Percentiles rank a stretch among this genome's conserved stretches.
phyloP scores from a whole-genome alignment of 2,888 invertebrate genomes.

The Acanthosepion pharaonis region DNA sequence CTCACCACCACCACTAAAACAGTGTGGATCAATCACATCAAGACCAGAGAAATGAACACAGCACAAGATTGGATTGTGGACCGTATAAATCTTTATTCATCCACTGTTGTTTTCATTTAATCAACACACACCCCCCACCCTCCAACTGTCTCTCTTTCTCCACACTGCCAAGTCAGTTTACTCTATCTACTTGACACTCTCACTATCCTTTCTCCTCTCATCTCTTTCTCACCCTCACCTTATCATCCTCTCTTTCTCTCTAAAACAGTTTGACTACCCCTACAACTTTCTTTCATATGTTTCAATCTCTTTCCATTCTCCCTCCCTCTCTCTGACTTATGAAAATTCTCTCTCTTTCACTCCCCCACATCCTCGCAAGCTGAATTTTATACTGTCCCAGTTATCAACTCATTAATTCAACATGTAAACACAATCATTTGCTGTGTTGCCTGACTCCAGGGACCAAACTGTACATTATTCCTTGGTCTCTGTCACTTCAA shows the following conservation, averaged over 20 bases:
- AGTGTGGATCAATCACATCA: background rate
- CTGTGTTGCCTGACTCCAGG: background rate
- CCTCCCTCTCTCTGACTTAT: background rate
- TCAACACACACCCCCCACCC: background rate
- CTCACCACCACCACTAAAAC: background rate
- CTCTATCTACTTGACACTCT: background rate
- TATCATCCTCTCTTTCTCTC: background rate
- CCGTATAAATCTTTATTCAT: constrained; percentile 41
- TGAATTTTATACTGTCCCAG: constrained; percentile 47
- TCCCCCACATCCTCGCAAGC: background rate
- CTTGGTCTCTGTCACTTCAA: background rate
- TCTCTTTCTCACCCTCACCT: background rate
- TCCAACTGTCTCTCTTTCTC: background rate
- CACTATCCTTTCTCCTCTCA: background rate
- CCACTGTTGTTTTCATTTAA: background rate
- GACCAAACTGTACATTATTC: background rate
- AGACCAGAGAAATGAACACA: background rate
- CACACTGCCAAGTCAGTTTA: background rate
- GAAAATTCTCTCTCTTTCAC: constrained; percentile 38
- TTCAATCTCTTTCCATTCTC: no score
- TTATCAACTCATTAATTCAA: constrained; percentile 51
- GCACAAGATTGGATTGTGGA: constrained; percentile 34
- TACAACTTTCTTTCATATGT: no score
- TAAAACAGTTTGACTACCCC: background rate
- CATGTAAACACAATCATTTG: constrained; percentile 11